These are phyloP conservation scores for Leptopilina drosophilae DNA, from an alignment of 2,888 invertebrate species.

Conservation along the genomic window DNA sequence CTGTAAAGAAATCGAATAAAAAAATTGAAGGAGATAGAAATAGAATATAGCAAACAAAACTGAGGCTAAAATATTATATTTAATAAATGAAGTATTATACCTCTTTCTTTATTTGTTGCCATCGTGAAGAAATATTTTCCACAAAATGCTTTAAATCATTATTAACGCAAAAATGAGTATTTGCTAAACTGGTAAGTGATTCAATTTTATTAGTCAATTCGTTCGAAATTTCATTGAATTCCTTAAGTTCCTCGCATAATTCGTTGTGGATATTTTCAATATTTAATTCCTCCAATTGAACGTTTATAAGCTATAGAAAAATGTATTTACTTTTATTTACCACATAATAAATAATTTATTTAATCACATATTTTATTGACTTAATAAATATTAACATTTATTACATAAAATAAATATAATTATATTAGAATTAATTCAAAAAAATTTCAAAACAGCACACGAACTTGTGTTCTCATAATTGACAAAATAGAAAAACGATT, in stretches of 20 bases:
- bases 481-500: neutral
- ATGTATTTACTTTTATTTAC: neutral
- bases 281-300: conserved; percentile 60
- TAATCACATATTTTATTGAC: too few relatives aligned
- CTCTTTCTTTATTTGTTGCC: conserved; percentile 62
- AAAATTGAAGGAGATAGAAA: conserved; percentile 5
- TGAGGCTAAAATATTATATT: neutral
- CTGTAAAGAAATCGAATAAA: conserved; percentile 46
- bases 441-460: neutral
- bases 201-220: conserved; percentile 61
- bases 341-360: too few relatives aligned
- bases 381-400: too few relatives aligned
- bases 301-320: conserved; percentile 59
- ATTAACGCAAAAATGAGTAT: conserved; percentile 50
- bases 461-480: neutral
- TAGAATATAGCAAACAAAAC: neutral
- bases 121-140: conserved; percentile 59
- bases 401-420: neutral
- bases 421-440: neutral
- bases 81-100: conserved; percentile 48
- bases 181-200: conserved; percentile 61
- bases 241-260: conserved; percentile 60
- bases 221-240: conserved; percentile 58
- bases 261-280: conserved; percentile 58
- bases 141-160: conserved; percentile 62